Conservation (phyloP, 2,113 vertebrate species). For the Gopherus evgoodei region DNA sequence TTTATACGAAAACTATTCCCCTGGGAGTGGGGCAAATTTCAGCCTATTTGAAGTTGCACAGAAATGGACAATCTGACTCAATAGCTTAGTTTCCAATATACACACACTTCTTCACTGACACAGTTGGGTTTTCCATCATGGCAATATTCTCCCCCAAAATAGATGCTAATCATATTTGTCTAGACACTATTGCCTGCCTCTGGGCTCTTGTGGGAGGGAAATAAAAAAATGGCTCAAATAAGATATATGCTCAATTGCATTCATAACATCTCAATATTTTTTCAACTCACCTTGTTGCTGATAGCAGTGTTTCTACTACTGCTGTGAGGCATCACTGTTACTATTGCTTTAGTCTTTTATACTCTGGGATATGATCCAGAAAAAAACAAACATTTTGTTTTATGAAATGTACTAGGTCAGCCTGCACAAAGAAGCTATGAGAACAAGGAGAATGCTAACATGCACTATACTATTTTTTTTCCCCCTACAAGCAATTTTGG, state of each 20-base stretch:
- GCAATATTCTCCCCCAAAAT: neutral
- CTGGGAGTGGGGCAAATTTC: constrained; percentile 9
- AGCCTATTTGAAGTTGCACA: neutral
- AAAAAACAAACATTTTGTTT: constrained; percentile 38
- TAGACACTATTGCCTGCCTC: constrained; percentile 10
- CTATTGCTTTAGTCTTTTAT: constrained; percentile 61
- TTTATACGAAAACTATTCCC: neutral
- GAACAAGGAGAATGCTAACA: constrained; percentile 1
- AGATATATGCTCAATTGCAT: constrained; percentile 43
- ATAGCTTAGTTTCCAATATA: constrained; percentile 55
- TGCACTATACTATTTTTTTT: constrained; percentile 29
- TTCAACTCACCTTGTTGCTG: constrained; percentile 19
- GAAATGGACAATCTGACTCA: constrained; percentile 1
- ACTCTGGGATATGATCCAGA: constrained; percentile 70
- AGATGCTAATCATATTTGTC: constrained; percentile 4
- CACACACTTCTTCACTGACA: constrained; percentile 34
- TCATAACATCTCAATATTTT: constrained; percentile 40
- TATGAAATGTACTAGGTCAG: constrained; percentile 62
- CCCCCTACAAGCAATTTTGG: constrained; percentile 14
- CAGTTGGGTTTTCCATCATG: constrained; percentile 25
- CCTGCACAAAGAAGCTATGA: constrained; percentile 41
- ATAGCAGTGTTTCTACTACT: constrained; percentile 56
- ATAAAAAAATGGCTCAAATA: constrained; percentile 27
- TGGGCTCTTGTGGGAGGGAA: constrained; percentile 16
- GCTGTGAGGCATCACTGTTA: constrained; percentile 42